Evolutionary conservation across 2,797 vertebrate genomes (phyloP).

Genomic region (Anguilla marmorata): DNA sequence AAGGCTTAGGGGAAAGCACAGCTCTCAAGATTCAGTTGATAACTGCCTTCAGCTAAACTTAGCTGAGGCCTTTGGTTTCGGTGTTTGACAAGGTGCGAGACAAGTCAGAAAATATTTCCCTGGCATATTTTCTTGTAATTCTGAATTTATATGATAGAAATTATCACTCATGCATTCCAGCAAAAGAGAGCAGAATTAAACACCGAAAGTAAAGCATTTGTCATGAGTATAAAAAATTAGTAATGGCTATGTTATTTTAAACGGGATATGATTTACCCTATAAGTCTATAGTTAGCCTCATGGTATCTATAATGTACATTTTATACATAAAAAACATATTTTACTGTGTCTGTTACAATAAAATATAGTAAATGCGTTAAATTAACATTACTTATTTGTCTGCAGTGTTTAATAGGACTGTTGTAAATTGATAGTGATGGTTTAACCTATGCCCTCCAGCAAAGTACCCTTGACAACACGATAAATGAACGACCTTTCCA

Average conservation of each 20-base stretch:
- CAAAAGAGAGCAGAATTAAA: neutral
- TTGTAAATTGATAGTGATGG: conserved; percentile 1
- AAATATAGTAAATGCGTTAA: neutral
- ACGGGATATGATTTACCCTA: neutral
- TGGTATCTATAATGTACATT: neutral
- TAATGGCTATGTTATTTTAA: neutral
- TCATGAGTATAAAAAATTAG: neutral
- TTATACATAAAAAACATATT: neutral
- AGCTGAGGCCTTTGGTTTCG: neutral
- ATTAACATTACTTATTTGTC: neutral
- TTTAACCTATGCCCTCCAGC: conserved; percentile 9
- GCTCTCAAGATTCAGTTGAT: neutral
- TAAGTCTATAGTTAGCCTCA: neutral
- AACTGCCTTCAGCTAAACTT: neutral
- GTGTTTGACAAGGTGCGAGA: neutral
- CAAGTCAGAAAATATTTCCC: neutral
- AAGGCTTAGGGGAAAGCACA: neutral
- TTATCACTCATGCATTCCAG: neutral
- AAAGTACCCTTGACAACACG: conserved; percentile 10
- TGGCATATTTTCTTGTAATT: neutral
- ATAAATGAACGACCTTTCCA: conserved; percentile 4
- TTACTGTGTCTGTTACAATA: neutral
- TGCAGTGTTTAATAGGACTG: neutral
- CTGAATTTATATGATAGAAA: neutral
- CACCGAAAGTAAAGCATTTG: neutral